Conservation (phyloP, 2,797 vertebrate genomes). For the Tapera naevia region DNA sequence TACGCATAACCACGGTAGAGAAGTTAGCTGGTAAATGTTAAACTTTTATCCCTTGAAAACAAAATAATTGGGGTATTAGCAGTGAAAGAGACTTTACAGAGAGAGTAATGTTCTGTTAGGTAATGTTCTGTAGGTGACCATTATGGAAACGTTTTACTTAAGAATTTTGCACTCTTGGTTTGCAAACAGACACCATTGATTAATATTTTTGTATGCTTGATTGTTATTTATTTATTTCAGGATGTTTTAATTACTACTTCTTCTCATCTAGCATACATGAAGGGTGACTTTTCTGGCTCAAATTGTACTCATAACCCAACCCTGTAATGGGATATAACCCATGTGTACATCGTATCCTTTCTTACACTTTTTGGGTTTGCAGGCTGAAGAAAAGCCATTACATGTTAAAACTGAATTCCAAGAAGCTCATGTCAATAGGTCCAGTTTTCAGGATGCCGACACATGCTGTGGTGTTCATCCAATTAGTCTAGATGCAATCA, state of each 20-base stretch:
- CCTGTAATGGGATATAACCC: not conserved
- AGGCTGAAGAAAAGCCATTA: not conserved
- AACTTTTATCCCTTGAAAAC: not conserved
- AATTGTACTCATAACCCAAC: not conserved
- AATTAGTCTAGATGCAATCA: not conserved
- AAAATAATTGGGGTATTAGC: not conserved
- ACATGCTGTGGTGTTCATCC: not conserved
- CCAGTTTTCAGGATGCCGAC: not conserved
- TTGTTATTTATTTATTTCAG: not conserved
- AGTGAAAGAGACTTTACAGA: not conserved
- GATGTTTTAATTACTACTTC: not conserved
- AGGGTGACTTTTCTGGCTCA: not conserved
- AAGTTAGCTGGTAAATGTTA: not conserved
- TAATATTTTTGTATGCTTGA: not conserved
- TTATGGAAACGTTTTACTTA: not conserved
- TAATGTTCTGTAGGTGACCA: not conserved
- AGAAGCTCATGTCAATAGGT: not conserved
- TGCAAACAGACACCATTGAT: not conserved
- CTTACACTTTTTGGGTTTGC: not conserved
- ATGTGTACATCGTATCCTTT: not conserved
- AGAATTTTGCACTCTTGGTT: not conserved
- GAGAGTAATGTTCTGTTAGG: not conserved
- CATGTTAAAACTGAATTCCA: not conserved
- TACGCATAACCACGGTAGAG: accelerated
- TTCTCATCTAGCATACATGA: not conserved